Percentiles rank a stretch among this genome's conserved stretches.
phyloP scores from a whole-genome alignment of 2,113 vertebrate species.

The Alces alces region DNA sequence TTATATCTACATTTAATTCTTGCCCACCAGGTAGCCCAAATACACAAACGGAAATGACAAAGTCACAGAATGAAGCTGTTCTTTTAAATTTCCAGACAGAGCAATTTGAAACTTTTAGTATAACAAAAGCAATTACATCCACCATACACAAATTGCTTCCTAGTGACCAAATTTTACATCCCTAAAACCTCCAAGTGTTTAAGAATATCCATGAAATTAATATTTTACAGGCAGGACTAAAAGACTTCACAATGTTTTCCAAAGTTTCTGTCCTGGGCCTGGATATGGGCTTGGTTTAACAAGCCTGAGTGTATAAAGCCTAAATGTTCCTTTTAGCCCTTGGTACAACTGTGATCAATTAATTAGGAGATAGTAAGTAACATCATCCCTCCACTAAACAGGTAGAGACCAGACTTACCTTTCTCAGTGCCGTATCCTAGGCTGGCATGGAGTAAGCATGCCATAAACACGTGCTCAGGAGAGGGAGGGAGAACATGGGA shows the following conservation, averaged over 20 bases:
- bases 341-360: rapidly evolving
- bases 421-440: rapidly evolving
- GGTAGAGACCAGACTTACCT: not conserved
- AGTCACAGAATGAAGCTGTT: not conserved
- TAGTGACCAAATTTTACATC: not conserved
- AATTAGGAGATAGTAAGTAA: too few species aligned
- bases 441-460: not conserved
- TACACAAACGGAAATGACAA: not conserved
- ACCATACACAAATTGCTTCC: not conserved
- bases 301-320: rapidly evolving
- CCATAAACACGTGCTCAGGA: too few species aligned
- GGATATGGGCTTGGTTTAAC: too few species aligned
- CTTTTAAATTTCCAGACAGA: not conserved
- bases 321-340: not conserved
- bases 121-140: not conserved
- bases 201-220: not conserved
- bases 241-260: not conserved
- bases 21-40: not conserved
- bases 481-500: too few species aligned
- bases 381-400: not conserved
- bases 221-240: not conserved
- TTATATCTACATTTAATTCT: not conserved
- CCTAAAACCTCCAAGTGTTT: not conserved
- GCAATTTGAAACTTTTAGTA: not conserved
- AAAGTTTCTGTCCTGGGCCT: not conserved